Conservation (phyloP, 1,140 invertebrate species). For the Scaptomyza graminum region DNA sequence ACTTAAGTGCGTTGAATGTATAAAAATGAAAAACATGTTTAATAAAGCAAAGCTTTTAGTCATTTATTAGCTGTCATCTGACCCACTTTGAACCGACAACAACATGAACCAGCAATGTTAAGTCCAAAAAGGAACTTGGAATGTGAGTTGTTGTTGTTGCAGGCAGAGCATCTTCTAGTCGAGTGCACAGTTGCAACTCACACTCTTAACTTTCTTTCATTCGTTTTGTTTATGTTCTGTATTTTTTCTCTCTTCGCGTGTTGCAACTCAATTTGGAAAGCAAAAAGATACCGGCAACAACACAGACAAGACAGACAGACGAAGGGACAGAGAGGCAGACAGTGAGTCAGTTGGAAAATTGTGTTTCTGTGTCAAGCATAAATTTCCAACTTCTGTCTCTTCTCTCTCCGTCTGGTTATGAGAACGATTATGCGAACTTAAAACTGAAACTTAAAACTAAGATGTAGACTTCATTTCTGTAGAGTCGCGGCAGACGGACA, state of each 20-base stretch:
- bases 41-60: not conserved
- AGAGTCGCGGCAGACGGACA: constrained; percentile 2
- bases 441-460: not conserved
- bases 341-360: constrained; percentile 57
- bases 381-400: constrained; percentile 54
- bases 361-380: constrained; percentile 82
- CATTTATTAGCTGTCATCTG: constrained; percentile 6
- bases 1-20: too few species aligned
- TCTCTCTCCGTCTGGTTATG: constrained; percentile 12
- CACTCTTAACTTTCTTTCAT: constrained; percentile 1
- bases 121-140: constrained; percentile 1
- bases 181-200: constrained; percentile 13
- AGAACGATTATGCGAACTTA: constrained; percentile 60
- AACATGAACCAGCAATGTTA: not conserved
- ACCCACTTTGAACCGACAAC: not conserved
- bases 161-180: constrained; percentile 36
- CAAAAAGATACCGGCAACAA: not conserved
- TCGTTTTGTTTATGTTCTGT: not conserved
- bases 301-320: constrained; percentile 57
- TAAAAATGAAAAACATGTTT: too few species aligned
- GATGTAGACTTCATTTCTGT: not conserved
- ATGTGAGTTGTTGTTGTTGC: not conserved
- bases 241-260: constrained; percentile 36
- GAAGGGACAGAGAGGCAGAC: constrained; percentile 47
- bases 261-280: constrained; percentile 59